Base-by-base conservation (phyloP, 1,140 invertebrate species). In the Heterodera carotae region DNA sequence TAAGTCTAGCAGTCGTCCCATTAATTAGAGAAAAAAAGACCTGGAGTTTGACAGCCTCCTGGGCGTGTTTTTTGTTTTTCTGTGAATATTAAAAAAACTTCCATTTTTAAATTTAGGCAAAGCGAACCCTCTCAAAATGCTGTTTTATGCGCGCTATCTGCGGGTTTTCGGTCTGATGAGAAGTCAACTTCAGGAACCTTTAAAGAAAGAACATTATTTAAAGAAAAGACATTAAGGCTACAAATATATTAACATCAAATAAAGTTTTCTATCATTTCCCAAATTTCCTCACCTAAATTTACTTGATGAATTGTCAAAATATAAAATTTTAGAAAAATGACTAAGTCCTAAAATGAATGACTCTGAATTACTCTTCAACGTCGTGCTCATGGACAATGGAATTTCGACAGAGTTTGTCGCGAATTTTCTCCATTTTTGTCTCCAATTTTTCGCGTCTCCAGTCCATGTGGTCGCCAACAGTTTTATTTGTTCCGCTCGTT, bases 41-140 rank as follows among this genome's bases (percentile, higher is more conserved):
- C 75, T 83, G 82, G 7, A 83, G 82, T 64, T 82, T 70, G 22
- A 85, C 82, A 18, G 84, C 74, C 60, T 86, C 82, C 69, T 83
- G 82, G 6, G 75, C 75, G 56, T 83, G 85, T 43, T 83, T 83
- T 34, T 83, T 83, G 82, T 83, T 83, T 72, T 86, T 84, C 64
- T 71, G 69, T 10, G 15, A 43, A 43, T 10, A 4, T 7, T 43
- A 4, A 43, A 43, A 43, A n/a, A 43, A 43, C 15, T 43, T 7
- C 39, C 39, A 43, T 43, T 43, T 43, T 43, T 0, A 43, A 43
- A 10, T 43, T 43, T 43, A 43, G n/a, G n/a, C n/a, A n/a, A n/a
- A n/a, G 39, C 39, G 1, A 12, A 43, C 39, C 15, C 15, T 43
- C 39, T 83, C 84, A 77, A 83, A 83, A 68, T 83, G 84, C 36